Evolutionary conservation across 2,888 invertebrate genomes (phyloP), one percentile per base, ranked within the genome.

Genomic region (Diadegma fenestrale): DNA sequence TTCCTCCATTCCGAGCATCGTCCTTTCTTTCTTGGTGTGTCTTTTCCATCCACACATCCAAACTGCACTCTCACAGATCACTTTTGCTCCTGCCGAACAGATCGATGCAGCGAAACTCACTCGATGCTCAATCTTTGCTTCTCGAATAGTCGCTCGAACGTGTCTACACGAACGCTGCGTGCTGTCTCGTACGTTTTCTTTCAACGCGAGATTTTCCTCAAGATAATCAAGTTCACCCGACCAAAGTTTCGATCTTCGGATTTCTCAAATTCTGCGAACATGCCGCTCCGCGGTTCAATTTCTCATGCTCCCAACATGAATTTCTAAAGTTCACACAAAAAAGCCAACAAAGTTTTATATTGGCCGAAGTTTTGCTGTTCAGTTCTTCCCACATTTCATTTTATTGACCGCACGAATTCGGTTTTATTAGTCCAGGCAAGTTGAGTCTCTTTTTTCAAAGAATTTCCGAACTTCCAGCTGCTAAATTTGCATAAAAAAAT

Each of bases 91-190:
- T 51, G 43, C 58, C 37, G 37, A 51, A 37, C 72, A 72, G 54
- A 72, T 72, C 72, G 73, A 63, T 63, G 61, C 41, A 63, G 73
- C 45, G 30, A 73, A 43, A 73, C 61, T 73, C 73, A 61, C 26
- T 61, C 73, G 43, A 61, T 37, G 72, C 72, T n/a, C 51, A 51
- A 72, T 51, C 54, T 72, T 26, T 5, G 22, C 30, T 69, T 17
- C n/a, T 10, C 26, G 45, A 37, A 30, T 17, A 66, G 30, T 37
- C 12, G 30, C 33, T 33, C 26, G 48, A 30, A 43, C 45, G 69
- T 33, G 48, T 26, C 30, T 51, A 48, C 45, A 41, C 12, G 19
- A n/a, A 64, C 1, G 22, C 54, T 58, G 54, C 54, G 54, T 58
- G 26, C n/a, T n/a, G n/a, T n/a, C n/a, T 58, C 54, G 54, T 58